phyloP scores from a whole-genome alignment of 2,113 vertebrate genomes.

The Saimiri boliviensis region DNA sequence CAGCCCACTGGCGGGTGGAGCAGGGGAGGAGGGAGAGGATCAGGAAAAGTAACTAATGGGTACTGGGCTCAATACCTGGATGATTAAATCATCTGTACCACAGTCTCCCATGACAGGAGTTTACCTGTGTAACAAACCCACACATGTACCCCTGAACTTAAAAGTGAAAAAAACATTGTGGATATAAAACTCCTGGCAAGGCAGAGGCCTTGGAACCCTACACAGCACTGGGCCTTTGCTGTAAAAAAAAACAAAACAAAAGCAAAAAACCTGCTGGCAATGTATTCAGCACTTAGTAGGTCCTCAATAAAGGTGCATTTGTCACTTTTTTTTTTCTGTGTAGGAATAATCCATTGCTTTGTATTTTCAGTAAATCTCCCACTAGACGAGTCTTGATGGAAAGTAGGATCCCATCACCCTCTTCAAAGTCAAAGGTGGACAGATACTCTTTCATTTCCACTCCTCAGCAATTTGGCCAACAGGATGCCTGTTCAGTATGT shows the following conservation, averaged over 20 bases:
- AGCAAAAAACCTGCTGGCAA: neutral
- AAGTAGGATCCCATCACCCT: neutral
- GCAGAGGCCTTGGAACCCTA: too few relatives aligned
- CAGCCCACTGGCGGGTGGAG: too few relatives aligned
- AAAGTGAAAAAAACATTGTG: too few relatives aligned
- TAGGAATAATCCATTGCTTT: neutral
- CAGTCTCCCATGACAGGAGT: too few relatives aligned
- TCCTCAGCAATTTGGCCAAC: neutral
- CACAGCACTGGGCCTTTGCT: too few relatives aligned
- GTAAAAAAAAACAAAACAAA: too few relatives aligned
- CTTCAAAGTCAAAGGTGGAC: neutral
- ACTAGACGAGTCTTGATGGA: neutral
- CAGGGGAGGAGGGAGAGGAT: too few relatives aligned
- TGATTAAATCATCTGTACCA: too few relatives aligned
- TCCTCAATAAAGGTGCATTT: neutral
- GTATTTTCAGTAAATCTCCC: neutral
- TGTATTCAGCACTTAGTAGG: neutral
- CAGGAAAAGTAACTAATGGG: too few relatives aligned
- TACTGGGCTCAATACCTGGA: too few relatives aligned
- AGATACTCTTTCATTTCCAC: neutral
- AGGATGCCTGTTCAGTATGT: constrained; percentile 1
- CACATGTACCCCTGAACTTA: too few relatives aligned
- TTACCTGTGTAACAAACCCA: too few relatives aligned
- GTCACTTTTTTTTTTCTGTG: neutral
- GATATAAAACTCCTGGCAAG: neutral